Evolutionary conservation across 2,113 vertebrate species (phyloP).

Genomic region (Rana temporaria): DNA sequence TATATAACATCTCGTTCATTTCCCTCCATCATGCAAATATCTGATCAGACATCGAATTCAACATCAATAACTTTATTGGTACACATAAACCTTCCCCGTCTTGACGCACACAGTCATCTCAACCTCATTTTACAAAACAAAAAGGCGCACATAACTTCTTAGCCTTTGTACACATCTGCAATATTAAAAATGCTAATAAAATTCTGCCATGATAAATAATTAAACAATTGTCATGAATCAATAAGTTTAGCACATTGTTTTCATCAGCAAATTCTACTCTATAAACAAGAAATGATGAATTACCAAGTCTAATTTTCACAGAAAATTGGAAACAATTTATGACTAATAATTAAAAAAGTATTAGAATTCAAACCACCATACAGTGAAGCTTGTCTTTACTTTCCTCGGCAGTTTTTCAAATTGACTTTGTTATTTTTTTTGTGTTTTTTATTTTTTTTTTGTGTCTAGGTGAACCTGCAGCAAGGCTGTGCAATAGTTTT

Average conservation of each 20-base stretch:
- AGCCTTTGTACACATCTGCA: conserved; percentile 87
- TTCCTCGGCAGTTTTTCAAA: conserved; percentile 8
- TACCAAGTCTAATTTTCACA: conserved; percentile 98
- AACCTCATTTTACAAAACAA: conserved; percentile 77
- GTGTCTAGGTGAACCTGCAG: conserved; percentile 10
- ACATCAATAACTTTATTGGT: conserved; percentile 43
- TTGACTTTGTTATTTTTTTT: not conserved
- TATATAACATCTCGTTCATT: conserved; percentile 1
- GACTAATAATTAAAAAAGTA: conserved; percentile 92
- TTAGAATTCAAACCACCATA: conserved; percentile 72
- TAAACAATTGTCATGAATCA: conserved; percentile 99
- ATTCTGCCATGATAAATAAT: conserved; percentile 99
- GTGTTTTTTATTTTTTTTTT: too few relatives aligned
- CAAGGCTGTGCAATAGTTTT: not conserved
- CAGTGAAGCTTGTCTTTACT: conserved; percentile 47
- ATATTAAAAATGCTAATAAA: conserved; percentile 99
- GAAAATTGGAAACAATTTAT: conserved; percentile 92
- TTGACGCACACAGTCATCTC: conserved; percentile 41
- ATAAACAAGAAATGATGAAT: conserved; percentile 99
- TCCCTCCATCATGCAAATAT: conserved; percentile 2
- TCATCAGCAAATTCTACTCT: conserved; percentile 98
- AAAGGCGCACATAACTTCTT: conserved; percentile 86
- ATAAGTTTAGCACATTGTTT: conserved; percentile 99
- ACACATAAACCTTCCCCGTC: conserved; percentile 29
- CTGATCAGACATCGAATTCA: conserved; percentile 7